Conservation (phyloP, 2,113 vertebrate genomes). For the Tor tambroides region DNA sequence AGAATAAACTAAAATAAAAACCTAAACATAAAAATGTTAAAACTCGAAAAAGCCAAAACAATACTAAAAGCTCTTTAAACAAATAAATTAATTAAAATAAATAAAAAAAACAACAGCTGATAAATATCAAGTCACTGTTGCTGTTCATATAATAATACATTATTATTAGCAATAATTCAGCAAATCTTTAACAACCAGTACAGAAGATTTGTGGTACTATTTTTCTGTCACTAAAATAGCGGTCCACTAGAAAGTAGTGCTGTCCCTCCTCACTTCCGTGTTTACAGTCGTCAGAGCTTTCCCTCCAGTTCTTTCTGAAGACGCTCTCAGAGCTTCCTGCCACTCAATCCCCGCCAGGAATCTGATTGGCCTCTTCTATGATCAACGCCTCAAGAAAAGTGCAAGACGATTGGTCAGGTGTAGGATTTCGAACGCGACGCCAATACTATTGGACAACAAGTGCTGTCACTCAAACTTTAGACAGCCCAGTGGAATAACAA, state of each 20-base stretch:
- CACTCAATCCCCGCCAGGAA: slow-evolving; percentile 66
- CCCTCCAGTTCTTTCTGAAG: slow-evolving; percentile 81
- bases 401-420: slow-evolving; percentile 41
- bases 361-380: slow-evolving; percentile 61
- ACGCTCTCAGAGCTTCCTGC: slow-evolving; percentile 66
- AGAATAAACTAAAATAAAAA: too few relatives aligned
- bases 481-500: slow-evolving; percentile 65
- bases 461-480: slow-evolving; percentile 57
- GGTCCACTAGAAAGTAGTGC: slow-evolving; percentile 75
- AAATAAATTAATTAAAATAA: not conserved
- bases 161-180: not conserved
- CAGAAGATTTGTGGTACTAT: slow-evolving; percentile 32
- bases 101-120: not conserved
- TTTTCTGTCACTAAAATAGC: slow-evolving; percentile 57
- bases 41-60: not conserved
- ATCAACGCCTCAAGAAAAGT: not conserved
- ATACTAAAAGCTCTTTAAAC: not conserved
- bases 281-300: slow-evolving; percentile 78
- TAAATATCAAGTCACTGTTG: not conserved
- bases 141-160: not conserved
- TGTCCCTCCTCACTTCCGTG: slow-evolving; percentile 75
- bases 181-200: not conserved
- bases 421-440: slow-evolving; percentile 27
- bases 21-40: too few relatives aligned
- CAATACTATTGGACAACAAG: slow-evolving; percentile 52